A percentile compares a stretch with the other conserved stretches of the same genome.
Conservation (phyloP, 2,113 vertebrate genomes). For the Proterorhinus semilunaris region DNA sequence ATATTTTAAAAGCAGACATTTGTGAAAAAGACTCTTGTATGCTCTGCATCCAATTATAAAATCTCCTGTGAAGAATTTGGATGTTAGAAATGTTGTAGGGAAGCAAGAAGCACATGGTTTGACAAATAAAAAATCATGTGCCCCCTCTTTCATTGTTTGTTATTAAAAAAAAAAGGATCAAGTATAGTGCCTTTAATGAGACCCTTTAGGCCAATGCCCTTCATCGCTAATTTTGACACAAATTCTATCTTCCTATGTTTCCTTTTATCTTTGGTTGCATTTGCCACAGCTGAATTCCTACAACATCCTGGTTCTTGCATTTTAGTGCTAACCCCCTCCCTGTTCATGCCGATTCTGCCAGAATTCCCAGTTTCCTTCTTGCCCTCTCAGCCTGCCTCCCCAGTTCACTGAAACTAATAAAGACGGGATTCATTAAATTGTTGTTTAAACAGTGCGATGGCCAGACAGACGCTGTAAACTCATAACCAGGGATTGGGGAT, state of each 20-base stretch:
- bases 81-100: no score
- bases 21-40: no score
- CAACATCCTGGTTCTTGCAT: slow-evolving; percentile 69
- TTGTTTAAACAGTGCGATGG: slow-evolving; percentile 89
- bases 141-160: no score
- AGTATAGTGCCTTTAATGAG: no score
- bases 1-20: no score
- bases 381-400: slow-evolving; percentile 73
- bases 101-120: no score
- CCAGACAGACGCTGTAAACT: slow-evolving; percentile 90
- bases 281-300: slow-evolving; percentile 69
- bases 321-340: slow-evolving; percentile 63
- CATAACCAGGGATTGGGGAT: slow-evolving; percentile 90
- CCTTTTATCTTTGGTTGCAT: slow-evolving; percentile 61
- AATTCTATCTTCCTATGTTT: slow-evolving; percentile 46
- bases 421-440: slow-evolving; percentile 93
- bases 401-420: slow-evolving; percentile 89
- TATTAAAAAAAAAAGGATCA: no score
- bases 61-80: no score
- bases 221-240: no score
- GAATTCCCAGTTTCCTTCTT: slow-evolving; percentile 77
- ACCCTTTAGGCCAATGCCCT: no score
- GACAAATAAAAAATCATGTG: no score
- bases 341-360: slow-evolving; percentile 74
- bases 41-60: no score